Percentiles rank a stretch among this genome's conserved stretches.
Evolutionary conservation across 2,797 vertebrate species (phyloP).

Genomic region (Clarias platycephalus): DNA sequence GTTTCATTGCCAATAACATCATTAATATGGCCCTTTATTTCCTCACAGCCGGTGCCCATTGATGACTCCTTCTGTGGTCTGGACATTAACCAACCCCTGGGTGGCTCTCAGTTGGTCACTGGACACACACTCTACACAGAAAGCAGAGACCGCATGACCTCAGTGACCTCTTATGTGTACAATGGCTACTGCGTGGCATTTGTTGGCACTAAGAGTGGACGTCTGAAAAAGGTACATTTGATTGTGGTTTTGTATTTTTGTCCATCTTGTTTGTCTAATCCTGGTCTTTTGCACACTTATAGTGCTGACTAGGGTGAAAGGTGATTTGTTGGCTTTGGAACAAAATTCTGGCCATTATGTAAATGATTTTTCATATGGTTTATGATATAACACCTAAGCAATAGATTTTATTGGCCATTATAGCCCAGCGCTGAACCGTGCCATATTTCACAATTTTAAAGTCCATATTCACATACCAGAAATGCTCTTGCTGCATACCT

Average conservation of each 20-base stretch:
- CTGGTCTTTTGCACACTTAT: not conserved
- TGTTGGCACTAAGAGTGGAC: slow-evolving; percentile 94
- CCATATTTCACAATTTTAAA: slow-evolving; percentile 42
- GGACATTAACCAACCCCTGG: slow-evolving; percentile 96
- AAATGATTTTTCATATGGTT: not conserved
- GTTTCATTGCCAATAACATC: not conserved
- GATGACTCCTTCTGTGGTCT: slow-evolving; percentile 97
- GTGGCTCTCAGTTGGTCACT: slow-evolving; percentile 89
- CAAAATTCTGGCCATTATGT: not conserved
- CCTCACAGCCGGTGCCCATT: slow-evolving; percentile 89
- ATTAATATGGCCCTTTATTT: slow-evolving; percentile 19
- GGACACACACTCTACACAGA: slow-evolving; percentile 91
- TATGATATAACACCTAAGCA: not conserved
- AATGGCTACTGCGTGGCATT: slow-evolving; percentile 95
- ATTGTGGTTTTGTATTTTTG: not conserved
- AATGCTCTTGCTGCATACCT: slow-evolving; percentile 64
- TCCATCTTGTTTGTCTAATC: not conserved
- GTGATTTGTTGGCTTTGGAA: not conserved
- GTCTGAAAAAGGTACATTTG: slow-evolving; percentile 86
- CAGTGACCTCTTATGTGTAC: slow-evolving; percentile 93
- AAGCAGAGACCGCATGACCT: slow-evolving; percentile 91
- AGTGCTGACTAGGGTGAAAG: no score
- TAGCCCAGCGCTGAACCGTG: slow-evolving; percentile 12
- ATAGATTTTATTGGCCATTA: slow-evolving; percentile 28
- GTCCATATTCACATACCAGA: slow-evolving; percentile 39